Evolutionary conservation across 1,140 invertebrate genomes (phyloP), one percentile per base, ranked within the genome.

Genomic region (Drosophila triauraria): DNA sequence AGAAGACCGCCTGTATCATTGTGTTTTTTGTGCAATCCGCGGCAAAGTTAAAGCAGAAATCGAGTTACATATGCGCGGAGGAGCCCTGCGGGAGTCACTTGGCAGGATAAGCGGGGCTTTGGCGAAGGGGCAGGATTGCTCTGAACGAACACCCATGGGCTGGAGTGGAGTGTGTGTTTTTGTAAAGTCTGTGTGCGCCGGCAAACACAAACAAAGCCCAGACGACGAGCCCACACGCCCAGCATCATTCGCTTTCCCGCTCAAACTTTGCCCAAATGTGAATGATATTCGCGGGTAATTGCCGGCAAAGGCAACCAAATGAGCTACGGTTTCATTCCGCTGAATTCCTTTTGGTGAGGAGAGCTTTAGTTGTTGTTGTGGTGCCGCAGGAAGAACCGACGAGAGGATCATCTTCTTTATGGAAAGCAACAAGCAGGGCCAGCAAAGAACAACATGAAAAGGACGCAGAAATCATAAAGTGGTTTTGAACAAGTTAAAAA

Each of bases 291-390:
- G 64, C 40, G 48, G 61, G 46, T 61, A 69, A 42, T 35, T 40
- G 81, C 51, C 38, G 62, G 53, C 53, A n/a, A 38, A 78, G 63
- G 57, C 75, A 63, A 54, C 78, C 70, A 90, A 90, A 90, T 90
- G 85, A 90, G 85, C 85, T 90, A 90, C 85, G 85, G 86, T 90
- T 90, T 90, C 85, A 90, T 90, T 90, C 85, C 75, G 50, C 71
- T 64, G 85, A 90, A 90, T 90, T 90, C 65, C 63, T 75, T 76
- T 88, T 40, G 35, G 13, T 40, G 35, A 53, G 44, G 60, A 25
- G 57, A 69, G 75, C 79, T 82, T 82, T 86, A 78, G 78, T 88
- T 90, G 81, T 63, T 78, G 76, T 35, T 65, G 17, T 38, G 23
- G 51, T 54, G 56, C 63, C 58, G 69, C 69, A 72, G 69, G 69